These are phyloP conservation scores for Drosophila colorata DNA, from an alignment of 2,888 invertebrate genomes.

Conservation along the genomic window DNA sequence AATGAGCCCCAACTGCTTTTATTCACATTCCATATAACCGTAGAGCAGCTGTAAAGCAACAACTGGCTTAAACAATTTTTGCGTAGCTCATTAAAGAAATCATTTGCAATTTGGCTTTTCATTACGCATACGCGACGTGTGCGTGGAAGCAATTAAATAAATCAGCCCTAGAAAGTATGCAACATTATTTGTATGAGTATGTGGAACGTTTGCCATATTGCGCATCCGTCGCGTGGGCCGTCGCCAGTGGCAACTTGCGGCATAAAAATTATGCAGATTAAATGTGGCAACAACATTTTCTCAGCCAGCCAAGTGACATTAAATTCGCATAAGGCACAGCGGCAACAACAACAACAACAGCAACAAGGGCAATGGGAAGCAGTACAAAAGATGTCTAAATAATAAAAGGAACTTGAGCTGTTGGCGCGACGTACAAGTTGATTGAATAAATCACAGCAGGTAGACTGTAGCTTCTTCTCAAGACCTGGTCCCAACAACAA, in stretches of 20 bases:
- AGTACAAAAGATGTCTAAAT: constrained; percentile 67
- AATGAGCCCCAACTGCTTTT: not conserved
- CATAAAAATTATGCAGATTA: constrained; percentile 77
- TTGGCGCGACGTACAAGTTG: constrained; percentile 67
- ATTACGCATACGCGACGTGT: constrained; percentile 43
- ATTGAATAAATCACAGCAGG: constrained; percentile 78
- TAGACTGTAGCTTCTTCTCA: constrained; percentile 34
- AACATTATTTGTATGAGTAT: constrained; percentile 10
- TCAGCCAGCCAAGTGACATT: constrained; percentile 68
- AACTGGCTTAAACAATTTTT: not conserved
- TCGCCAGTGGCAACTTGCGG: constrained; percentile 7
- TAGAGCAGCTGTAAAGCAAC: not conserved
- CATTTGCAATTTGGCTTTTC: constrained; percentile 39
- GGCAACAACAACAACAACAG: constrained; percentile 18
- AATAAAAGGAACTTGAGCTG: constrained; percentile 68
- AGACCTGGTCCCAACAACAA: constrained; percentile 20
- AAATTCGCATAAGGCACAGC: constrained; percentile 69
- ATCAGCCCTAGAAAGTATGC: constrained; percentile 38
- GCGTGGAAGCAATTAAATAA: constrained; percentile 52
- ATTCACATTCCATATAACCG: not conserved
- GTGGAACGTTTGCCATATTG: constrained; percentile 29
- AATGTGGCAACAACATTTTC: constrained; percentile 69
- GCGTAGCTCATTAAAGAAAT: constrained; percentile 21
- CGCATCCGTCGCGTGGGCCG: constrained; percentile 19
- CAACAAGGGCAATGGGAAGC: constrained; percentile 6